Conservation (phyloP, 2,113 vertebrate species). For the Otolemur garnettii region DNA sequence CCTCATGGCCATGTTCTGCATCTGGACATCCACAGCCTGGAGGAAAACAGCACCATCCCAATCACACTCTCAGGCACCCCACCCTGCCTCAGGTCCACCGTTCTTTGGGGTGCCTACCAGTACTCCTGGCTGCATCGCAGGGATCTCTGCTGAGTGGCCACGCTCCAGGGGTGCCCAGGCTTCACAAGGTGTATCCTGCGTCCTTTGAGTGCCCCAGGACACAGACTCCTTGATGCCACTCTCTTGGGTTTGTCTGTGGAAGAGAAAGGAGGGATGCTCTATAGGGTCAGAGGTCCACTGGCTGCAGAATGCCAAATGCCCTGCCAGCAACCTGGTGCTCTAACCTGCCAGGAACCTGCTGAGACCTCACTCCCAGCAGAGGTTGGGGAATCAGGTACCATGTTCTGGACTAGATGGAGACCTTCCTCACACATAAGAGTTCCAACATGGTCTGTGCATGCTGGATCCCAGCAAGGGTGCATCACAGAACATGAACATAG, state of each 20-base stretch:
- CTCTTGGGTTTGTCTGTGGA: conserved; percentile 88
- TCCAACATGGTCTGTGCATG: too few species aligned
- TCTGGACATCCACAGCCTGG: conserved; percentile 91
- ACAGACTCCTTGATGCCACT: conserved; percentile 90
- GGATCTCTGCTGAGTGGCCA: conserved; percentile 92
- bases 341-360: not conserved
- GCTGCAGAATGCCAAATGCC: too few species aligned
- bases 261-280: not conserved
- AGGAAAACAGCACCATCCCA: not conserved
- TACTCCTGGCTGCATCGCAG: conserved; percentile 82
- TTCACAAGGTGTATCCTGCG: conserved; percentile 88
- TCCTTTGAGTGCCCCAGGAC: conserved; percentile 92
- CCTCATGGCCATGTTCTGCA: conserved; percentile 92
- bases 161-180: conserved; percentile 88
- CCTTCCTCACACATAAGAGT: accelerated
- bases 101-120: not conserved
- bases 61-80: not conserved
- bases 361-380: not conserved
- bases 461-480: not conserved
- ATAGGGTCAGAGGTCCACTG: not conserved
- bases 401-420: too few species aligned
- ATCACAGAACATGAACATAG: accelerated
- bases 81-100: not conserved
- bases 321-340: not conserved
- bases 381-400: too few species aligned